A percentile compares a stretch with the other conserved stretches of the same genome.
These are phyloP conservation scores for Leucosticte australis DNA, from an alignment of 2,113 vertebrate genomes.

Conservation along the genomic window DNA sequence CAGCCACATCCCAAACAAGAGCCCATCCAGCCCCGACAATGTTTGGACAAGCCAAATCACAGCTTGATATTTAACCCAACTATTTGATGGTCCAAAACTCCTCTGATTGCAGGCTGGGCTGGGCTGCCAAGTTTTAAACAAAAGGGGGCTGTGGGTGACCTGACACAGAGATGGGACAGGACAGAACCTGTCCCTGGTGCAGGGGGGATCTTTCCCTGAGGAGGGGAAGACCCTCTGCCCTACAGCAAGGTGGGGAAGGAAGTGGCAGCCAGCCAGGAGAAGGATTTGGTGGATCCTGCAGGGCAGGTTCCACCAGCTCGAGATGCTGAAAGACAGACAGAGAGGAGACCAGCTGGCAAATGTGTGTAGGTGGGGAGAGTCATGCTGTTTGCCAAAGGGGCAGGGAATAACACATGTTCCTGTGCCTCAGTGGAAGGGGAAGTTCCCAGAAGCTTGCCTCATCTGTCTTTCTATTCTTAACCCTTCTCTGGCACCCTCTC, in stretches of 20 bases:
- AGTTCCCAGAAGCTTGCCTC: conserved; percentile 55
- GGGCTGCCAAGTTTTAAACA: background rate
- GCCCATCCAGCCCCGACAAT: background rate
- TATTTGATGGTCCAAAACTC: conserved; percentile 7
- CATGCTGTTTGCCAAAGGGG: conserved; percentile 37
- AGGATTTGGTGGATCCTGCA: background rate
- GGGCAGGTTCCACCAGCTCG: background rate
- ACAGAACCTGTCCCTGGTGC: background rate
- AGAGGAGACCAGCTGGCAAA: conserved; percentile 2
- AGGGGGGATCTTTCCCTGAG: accelerated
- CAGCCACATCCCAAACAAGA: background rate
- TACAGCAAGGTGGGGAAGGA: accelerated
- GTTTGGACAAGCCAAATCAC: conserved; percentile 1
- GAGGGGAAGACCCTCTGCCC: background rate
- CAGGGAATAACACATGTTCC: conserved; percentile 39
- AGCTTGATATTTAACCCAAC: conserved; percentile 15
- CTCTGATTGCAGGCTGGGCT: background rate
- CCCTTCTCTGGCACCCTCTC: background rate
- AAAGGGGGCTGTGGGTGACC: background rate
- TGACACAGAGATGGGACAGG: accelerated
- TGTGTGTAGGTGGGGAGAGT: background rate
- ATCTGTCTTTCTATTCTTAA: conserved; percentile 49
- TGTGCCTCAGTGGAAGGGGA: background rate
- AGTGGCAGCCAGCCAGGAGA: background rate
- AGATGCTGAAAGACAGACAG: background rate